Base-by-base conservation (phyloP, 2,888 invertebrate species). In the Protophormia terraenovae region DNA sequence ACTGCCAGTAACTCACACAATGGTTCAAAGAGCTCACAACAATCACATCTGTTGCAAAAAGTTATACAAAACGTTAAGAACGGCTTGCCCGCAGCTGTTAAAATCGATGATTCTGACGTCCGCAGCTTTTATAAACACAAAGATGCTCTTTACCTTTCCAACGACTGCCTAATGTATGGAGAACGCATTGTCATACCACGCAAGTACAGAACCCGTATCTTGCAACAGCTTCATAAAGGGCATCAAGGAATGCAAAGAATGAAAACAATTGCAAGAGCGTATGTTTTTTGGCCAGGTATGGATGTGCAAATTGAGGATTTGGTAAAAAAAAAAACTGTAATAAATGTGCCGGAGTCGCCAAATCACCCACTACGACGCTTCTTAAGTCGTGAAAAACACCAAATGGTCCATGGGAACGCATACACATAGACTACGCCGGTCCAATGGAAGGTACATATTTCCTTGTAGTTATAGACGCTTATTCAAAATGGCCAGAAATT, bases 301-400 rank as follows among this genome's bases (percentile, higher is more conserved):
- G 62, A 64, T 41, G 10, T n/a, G 6, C 22, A 64, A 12, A 41
- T 45, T 10, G 16, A 66, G 10, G 24, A 66, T 10, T 16, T 66
- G 14, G 66, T 66, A 45, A 62, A 41, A 60, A 62, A 66, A 66
- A 60, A 62, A 66, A 66, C 4, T 66, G 64, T 8, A 41, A 45
- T 27, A 12, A 22, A 45, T 64, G 64, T 7, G 22, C 64, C 41
- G 27, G 64, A n/a, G 64, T 45, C 8, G 64, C 24, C 7, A 58
- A 58, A 29, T 27, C 29, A 29, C 29, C 29, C 4, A 16, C 45
- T 45, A 58, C 24, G 8, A 64, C 22, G 64, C 10, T 38, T 10
- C 35, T 10, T 41, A 24, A 47, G 16, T 19, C 5, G 5, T 47
- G 19, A 4, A 8, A 53, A 29, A n/a, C 27, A 29, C 58, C 29